Evolutionary conservation across 1,140 invertebrate genomes (phyloP), one percentile per base, ranked within the genome.

Genomic region (Micrasema minimum): DNA sequence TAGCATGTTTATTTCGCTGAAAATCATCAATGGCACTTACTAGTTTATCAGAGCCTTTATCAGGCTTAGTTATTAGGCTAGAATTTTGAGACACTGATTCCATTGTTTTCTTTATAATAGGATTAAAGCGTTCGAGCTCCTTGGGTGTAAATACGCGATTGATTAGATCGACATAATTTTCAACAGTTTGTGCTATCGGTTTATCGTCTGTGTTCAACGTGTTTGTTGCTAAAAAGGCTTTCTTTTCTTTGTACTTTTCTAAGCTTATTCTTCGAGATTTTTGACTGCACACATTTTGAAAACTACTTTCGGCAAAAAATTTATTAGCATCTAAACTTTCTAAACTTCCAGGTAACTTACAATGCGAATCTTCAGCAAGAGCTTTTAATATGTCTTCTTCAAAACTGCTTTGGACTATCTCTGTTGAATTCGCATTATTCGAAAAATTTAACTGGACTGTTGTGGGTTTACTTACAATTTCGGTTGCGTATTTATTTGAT

Each of bases 101-200:
- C 6, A 51, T 26, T 11, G 46, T 22, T 37, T 43, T 68, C 55
- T 86, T 80, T 7, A 82, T 77, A 50, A 77, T 75, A 71, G 81
- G 84, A 75, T 90, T 89, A 65, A 90, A 85, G 76, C 86, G 86
- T 78, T 89, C 86, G 41, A 88, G 79, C 78, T 85, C 83, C 74
- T 83, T 83, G 70, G 82, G 80, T 10, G 83, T 85, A 61, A 85
- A 77, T 75, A 81, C 83, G 38, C 83, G 70, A 68, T 80, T 83
- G 71, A 80, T 77, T 75, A 83, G 82, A 71, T 79, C 81, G 2
- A 62, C 38, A 5, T 73, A 57, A 59, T 83, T 80, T 10, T 81
- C 79, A 16, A 23, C n/a, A 46, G n/a, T 31, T 18, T 59, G n/a
- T n/a, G 50, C 43, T 37, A 7, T 55, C 2, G 16, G 14, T 55